phyloP scores from a whole-genome alignment of 2,888 invertebrate species.

The Junonia oenone region DNA sequence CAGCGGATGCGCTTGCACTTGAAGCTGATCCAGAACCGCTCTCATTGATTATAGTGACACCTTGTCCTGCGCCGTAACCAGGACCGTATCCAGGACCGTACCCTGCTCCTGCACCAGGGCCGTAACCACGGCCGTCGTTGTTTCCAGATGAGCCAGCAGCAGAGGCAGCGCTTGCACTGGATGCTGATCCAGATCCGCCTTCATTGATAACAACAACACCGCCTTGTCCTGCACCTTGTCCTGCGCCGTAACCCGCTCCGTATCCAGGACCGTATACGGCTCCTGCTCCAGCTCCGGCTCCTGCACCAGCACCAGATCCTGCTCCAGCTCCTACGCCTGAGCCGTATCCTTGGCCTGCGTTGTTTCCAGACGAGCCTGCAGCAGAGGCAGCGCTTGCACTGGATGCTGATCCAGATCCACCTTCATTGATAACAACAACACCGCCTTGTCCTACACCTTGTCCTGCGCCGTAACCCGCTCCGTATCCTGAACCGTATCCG shows the following conservation, averaged over 20 bases:
- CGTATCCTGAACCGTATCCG: neutral
- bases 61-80: too few relatives aligned
- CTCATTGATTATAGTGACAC: too few relatives aligned
- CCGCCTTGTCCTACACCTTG: neutral
- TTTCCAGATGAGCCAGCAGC: neutral
- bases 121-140: neutral
- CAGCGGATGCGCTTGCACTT: neutral
- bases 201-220: constrained; percentile 25
- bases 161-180: neutral
- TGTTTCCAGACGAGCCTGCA: neutral
- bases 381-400: constrained; percentile 7
- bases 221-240: neutral
- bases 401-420: constrained; percentile 9
- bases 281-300: neutral
- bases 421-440: neutral
- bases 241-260: neutral
- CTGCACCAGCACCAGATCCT: neutral
- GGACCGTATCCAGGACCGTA: too few relatives aligned
- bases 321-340: neutral
- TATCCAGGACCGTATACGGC: neutral
- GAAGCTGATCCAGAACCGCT: neutral
- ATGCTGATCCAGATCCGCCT: neutral
- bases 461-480: neutral
- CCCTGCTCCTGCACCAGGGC: neutral
- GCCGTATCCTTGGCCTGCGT: neutral